These are phyloP conservation scores for Tetramorium parvispinum DNA, from an alignment of 1,140 invertebrate genomes.

Conservation along the genomic window DNA sequence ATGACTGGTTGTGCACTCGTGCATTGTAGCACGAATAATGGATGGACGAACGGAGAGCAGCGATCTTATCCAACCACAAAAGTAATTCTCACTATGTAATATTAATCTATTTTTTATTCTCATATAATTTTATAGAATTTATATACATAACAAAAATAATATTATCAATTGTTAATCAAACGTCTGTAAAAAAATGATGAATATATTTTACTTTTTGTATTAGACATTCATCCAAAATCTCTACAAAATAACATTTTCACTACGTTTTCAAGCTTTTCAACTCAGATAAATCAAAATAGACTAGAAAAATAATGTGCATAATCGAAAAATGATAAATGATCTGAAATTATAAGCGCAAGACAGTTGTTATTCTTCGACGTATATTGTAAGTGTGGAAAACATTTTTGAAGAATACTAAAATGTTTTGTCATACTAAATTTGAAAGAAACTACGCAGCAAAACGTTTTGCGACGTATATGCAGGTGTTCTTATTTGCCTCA, in stretches of 20 bases:
- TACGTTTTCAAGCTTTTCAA: background rate
- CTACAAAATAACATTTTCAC: background rate
- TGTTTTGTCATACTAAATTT: background rate
- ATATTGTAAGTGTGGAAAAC: background rate
- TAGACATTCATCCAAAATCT: background rate
- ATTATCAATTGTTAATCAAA: background rate
- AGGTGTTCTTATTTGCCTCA: conserved; percentile 28
- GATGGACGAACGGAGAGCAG: background rate
- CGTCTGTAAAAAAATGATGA: background rate
- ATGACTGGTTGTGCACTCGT: conserved; percentile 28
- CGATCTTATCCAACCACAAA: background rate
- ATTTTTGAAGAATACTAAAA: background rate
- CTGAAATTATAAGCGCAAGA: background rate
- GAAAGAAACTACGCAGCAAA: background rate
- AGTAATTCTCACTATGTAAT: background rate
- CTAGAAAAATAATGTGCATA: background rate
- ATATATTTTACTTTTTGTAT: background rate
- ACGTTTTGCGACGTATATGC: conserved; percentile 46
- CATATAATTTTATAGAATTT: background rate
- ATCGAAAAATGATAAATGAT: background rate
- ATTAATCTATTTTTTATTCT: background rate
- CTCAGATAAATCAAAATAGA: background rate
- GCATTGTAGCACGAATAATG: conserved; percentile 23
- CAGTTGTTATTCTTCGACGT: background rate
- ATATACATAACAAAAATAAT: background rate